Percentiles rank a stretch among this genome's conserved stretches.
Conservation (phyloP, 2,888 invertebrate genomes). For the Furcula furcula region DNA sequence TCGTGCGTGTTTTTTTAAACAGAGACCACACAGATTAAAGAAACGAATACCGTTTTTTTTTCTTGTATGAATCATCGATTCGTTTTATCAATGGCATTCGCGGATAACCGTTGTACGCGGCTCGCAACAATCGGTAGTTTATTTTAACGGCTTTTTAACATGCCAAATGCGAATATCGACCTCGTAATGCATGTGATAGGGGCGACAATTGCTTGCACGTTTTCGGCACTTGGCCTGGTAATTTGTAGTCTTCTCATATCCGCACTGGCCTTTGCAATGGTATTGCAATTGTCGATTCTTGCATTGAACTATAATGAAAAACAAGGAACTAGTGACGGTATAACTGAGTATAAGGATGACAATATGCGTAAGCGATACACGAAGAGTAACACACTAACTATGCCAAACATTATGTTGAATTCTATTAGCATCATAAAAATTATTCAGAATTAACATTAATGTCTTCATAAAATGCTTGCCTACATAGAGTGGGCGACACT, state of each 20-base stretch:
- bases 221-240: slow-evolving; percentile 4
- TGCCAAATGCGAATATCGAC: slow-evolving; percentile 7
- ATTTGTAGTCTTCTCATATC: slow-evolving; percentile 21
- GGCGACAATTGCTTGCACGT: slow-evolving; percentile 11
- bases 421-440: too few species aligned
- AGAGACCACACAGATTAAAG: slow-evolving; percentile 15
- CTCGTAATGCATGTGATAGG: slow-evolving; percentile 7
- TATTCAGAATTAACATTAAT: too few species aligned
- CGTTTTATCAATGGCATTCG: slow-evolving; percentile 20
- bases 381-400: too few species aligned
- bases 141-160: slow-evolving; percentile 16
- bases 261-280: slow-evolving; percentile 20
- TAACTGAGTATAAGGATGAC: slow-evolving; percentile 1
- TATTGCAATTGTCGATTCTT: slow-evolving; percentile 19
- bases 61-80: slow-evolving; percentile 31
- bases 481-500: too few species aligned
- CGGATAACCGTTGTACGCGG: slow-evolving; percentile 26
- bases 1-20: slow-evolving; percentile 21
- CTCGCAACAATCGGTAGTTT: slow-evolving; percentile 26
- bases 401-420: too few species aligned
- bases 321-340: slow-evolving; percentile 17
- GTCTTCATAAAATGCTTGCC: too few species aligned
- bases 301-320: slow-evolving; percentile 16
- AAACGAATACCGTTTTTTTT: slow-evolving; percentile 18
- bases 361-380: too few species aligned